Conservation (phyloP, 2,113 vertebrate species). For the Rafetus swinhoei region DNA sequence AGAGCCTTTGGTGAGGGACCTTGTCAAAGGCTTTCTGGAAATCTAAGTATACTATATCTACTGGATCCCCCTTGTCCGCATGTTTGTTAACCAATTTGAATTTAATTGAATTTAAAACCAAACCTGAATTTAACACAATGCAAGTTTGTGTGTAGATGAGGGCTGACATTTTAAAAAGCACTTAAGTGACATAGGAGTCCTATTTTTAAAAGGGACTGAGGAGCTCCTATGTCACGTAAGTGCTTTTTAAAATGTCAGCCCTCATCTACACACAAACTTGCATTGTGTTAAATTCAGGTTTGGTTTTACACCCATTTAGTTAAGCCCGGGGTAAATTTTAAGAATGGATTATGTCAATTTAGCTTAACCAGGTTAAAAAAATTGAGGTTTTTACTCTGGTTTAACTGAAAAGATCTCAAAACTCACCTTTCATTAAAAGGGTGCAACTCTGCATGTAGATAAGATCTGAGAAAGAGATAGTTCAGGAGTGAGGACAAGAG, state of each 20-base stretch:
- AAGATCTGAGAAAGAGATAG: neutral
- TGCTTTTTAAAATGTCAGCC: neutral
- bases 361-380: neutral
- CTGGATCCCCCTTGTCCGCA: no score
- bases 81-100: no score
- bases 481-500: neutral
- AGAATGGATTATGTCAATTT: neutral
- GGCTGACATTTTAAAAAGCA: neutral
- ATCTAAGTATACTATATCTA: no score
- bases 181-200: neutral
- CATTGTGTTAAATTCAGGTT: neutral
- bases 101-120: no score
- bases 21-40: no score
- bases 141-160: neutral
- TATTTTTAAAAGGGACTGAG: neutral
- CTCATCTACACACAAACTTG: neutral
- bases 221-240: neutral
- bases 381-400: neutral
- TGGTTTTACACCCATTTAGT: neutral
- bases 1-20: no score
- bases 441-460: neutral
- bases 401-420: neutral
- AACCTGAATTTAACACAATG: neutral
- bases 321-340: neutral
- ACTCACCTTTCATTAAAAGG: neutral